These are phyloP conservation scores for Drosophila pseudoananassae DNA, from an alignment of 1,140 invertebrate species.

Conservation along the genomic window DNA sequence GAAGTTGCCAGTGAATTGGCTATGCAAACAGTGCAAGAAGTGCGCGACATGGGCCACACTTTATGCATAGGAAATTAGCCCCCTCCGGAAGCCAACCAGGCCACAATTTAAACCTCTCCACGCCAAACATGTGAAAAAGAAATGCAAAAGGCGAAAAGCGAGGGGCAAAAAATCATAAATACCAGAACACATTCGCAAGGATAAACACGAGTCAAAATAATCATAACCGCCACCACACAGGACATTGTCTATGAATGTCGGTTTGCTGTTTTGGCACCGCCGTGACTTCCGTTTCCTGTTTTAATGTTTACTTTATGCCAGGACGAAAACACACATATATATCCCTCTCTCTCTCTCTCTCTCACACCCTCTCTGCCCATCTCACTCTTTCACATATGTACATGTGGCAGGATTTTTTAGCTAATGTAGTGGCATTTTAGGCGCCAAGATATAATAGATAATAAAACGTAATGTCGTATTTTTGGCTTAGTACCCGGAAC, in stretches of 20 bases:
- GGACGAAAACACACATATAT: constrained; percentile 22
- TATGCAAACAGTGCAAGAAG: constrained; percentile 56
- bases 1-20: constrained; percentile 46
- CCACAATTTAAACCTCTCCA: constrained; percentile 1
- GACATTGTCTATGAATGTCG: constrained; percentile 47
- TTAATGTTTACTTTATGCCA: constrained; percentile 80
- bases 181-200: constrained; percentile 18
- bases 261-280: constrained; percentile 53
- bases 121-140: constrained; percentile 41
- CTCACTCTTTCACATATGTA: constrained; percentile 8
- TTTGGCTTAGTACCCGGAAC: constrained; percentile 53
- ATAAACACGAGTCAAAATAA: constrained; percentile 62
- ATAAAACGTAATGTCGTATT: constrained; percentile 76
- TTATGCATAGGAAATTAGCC: constrained; percentile 69
- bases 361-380: background rate
- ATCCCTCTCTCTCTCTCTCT: background rate
- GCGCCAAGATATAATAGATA: constrained; percentile 77
- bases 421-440: constrained; percentile 78
- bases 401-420: constrained; percentile 63
- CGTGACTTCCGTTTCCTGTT: constrained; percentile 73
- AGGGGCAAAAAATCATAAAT: constrained; percentile 28
- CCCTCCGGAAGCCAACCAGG: background rate
- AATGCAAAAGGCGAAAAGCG: constrained; percentile 10
- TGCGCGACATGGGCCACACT: constrained; percentile 47
- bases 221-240: constrained; percentile 61